Conservation (phyloP, 2,888 invertebrate genomes). For the Omphaloscelis lunosa region DNA sequence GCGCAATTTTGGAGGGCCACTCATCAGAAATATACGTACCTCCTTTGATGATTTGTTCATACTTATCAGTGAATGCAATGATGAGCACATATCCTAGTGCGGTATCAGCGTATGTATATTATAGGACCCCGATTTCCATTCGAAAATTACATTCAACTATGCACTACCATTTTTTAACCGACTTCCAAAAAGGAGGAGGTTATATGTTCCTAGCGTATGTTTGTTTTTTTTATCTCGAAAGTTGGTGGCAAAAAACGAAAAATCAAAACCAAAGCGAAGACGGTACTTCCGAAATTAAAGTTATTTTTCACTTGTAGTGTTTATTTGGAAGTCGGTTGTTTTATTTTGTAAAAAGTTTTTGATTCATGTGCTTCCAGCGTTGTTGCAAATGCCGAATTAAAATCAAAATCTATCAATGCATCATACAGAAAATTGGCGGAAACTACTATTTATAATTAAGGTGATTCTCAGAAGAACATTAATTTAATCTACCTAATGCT, state of each 20-base stretch:
- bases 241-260: too few species aligned
- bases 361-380: background rate
- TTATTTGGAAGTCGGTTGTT: too few species aligned
- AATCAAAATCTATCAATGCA: background rate
- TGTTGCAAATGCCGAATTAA: background rate
- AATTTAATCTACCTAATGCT: slow-evolving; percentile 35
- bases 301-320: too few species aligned
- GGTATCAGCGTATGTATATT: background rate
- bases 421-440: slow-evolving; percentile 1
- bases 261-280: too few species aligned
- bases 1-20: background rate
- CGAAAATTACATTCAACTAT: background rate
- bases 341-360: too few species aligned
- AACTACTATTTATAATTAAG: background rate
- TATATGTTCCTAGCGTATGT: too few species aligned
- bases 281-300: too few species aligned
- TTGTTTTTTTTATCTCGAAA: too few species aligned
- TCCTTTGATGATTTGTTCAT: background rate
- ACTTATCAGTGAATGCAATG: background rate
- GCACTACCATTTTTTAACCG: background rate
- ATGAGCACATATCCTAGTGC: background rate
- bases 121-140: background rate
- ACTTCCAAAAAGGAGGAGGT: too few species aligned
- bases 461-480: slow-evolving; percentile 32
- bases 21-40: background rate